These are phyloP conservation scores for Bombus vancouverensis DNA, from an alignment of 1,140 invertebrate species.

Conservation along the genomic window DNA sequence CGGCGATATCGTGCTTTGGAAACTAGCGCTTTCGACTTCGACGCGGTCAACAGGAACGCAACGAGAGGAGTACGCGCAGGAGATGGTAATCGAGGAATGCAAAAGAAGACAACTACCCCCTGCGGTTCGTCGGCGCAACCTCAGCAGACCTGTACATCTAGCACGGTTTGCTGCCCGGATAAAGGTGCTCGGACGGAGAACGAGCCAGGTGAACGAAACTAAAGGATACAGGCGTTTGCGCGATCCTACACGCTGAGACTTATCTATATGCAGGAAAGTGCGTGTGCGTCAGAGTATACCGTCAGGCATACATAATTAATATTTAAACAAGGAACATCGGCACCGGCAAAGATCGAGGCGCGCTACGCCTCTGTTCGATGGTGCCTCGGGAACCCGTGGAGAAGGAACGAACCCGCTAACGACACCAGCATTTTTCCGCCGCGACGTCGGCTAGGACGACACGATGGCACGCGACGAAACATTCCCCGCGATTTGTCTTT, in stretches of 20 bases:
- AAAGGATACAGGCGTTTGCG: conserved; percentile 33
- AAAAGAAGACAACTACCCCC: conserved; percentile 36
- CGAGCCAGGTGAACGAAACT: conserved; percentile 6
- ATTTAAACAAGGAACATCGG: conserved; percentile 76
- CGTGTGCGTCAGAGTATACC: conserved; percentile 72
- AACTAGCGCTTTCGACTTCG: background rate
- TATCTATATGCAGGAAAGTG: conserved; percentile 71
- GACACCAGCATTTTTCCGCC: background rate
- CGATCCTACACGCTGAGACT: conserved; percentile 33
- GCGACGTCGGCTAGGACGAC: background rate
- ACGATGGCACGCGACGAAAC: background rate
- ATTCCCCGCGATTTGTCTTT: background rate
- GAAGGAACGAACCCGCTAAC: background rate
- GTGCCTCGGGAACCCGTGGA: background rate
- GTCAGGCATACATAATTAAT: conserved; percentile 80
- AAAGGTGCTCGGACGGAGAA: conserved; percentile 3
- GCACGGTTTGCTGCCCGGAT: conserved; percentile 17
- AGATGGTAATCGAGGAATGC: background rate
- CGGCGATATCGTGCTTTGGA: background rate
- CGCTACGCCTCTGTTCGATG: conserved; percentile 1
- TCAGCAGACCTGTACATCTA: conserved; percentile 30
- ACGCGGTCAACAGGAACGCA: background rate
- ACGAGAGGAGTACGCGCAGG: background rate
- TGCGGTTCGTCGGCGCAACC: conserved; percentile 50
- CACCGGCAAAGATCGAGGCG: background rate